Base-by-base conservation (phyloP, 2,888 invertebrate species). In the Bugulina stolonifera region DNA sequence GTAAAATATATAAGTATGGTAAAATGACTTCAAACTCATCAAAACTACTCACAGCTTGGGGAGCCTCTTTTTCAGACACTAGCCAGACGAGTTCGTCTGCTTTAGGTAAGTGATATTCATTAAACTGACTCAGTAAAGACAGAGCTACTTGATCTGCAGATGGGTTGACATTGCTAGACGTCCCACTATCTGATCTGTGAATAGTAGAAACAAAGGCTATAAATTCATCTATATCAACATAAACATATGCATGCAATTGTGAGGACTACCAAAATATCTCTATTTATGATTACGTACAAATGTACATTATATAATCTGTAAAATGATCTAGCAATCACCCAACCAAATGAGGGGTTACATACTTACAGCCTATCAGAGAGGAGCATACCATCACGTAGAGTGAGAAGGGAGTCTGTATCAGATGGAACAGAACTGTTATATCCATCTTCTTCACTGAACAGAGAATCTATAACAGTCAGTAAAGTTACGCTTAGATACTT, bases 61-160 rank as follows among this genome's bases (percentile, higher is more conserved):
- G 91, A 14, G 89, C 90, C 80, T 92, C 91, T 78, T 89, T 82
- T 78, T 92, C 91, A 0, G 91, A 90, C 0, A 92, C 91, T 1
- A 92, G 86, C 92, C 92, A 93, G 77, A 90, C 89, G 54, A 93
- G 83, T 78, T 92, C 91, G 0, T 90, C 90, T 1, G 91, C 91
- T 76, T 90, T 88, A 0, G 92, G 92, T 71, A 92, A 84, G 73
- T 83, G 90, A 78, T 90, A 89, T 77, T 91, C 90, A 74, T 89
- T 90, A 80, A 92, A 92, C 80, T 89, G 89, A 74, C 90, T 89
- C 73, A 93, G 89, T 32, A 93, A 84, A 29, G 90, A 90, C 27
- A 92, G 84, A 10, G 92, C 93, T 1, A 93, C 91, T 22, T 90
- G 89, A 85, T 93, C 92, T 0, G 93, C 92, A 0, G 91, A 90